phyloP scores from a whole-genome alignment of 2,797 vertebrate genomes.

The Tolypeutes matacus region DNA sequence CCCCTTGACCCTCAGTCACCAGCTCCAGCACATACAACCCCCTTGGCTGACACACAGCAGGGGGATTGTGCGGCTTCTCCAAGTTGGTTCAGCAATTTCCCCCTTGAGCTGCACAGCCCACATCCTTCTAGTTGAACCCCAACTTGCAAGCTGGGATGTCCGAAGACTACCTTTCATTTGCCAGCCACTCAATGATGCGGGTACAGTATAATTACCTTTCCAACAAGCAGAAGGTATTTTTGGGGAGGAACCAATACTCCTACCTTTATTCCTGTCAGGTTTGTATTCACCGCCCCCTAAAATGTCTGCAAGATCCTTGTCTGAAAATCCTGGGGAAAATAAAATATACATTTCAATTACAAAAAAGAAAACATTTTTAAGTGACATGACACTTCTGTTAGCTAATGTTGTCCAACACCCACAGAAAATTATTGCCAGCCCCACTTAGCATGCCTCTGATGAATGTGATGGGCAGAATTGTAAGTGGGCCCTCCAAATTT shows the following conservation, averaged over 20 bases:
- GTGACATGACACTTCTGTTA: background rate
- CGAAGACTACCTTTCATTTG: background rate
- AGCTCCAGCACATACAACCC: background rate
- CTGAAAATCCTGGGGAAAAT: constrained; percentile 86
- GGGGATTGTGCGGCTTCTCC: background rate
- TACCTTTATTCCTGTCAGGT: constrained; percentile 95
- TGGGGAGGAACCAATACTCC: background rate
- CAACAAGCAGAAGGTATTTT: background rate
- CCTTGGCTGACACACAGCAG: background rate
- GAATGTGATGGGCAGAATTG: background rate
- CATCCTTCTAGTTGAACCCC: background rate
- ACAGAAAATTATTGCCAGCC: background rate
- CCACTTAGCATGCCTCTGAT: background rate
- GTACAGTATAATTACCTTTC: background rate
- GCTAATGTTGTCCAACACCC: background rate
- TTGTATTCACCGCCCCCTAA: constrained; percentile 86
- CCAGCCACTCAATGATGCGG: background rate
- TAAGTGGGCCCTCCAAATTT: background rate
- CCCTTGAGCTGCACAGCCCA: background rate
- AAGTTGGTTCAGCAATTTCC: background rate
- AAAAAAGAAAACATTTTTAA: background rate
- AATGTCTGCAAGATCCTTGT: constrained; percentile 89
- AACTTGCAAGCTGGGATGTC: background rate
- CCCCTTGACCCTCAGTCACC: background rate
- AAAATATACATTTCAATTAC: constrained; percentile 4